These are phyloP conservation scores for Nematostella vectensis DNA, from an alignment of 92 coral and sea anemone genomes.

Conservation along the genomic window DNA sequence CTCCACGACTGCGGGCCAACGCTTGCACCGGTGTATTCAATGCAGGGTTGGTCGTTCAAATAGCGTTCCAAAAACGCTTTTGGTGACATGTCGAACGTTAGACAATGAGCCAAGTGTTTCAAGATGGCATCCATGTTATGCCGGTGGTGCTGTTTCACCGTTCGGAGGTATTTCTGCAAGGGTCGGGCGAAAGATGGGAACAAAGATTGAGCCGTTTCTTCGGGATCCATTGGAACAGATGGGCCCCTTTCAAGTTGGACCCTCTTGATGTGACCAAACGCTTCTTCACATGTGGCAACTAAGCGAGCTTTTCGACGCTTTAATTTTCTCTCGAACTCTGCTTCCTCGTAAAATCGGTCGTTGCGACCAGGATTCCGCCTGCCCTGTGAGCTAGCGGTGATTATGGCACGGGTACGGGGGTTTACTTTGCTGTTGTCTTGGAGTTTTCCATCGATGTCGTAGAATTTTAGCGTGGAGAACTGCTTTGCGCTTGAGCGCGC, in stretches of 20 bases:
- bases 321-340: constrained; percentile 75
- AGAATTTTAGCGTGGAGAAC: constrained; percentile 89
- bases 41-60: constrained; percentile 82
- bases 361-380: constrained; percentile 90
- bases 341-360: constrained; percentile 96
- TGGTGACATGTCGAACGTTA: constrained; percentile 94
- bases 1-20: constrained; percentile 79
- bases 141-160: constrained; percentile 95
- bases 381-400: constrained; percentile 85
- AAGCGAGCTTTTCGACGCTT: constrained; percentile 85
- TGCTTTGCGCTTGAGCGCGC: constrained; percentile 79
- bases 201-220: constrained; percentile 95
- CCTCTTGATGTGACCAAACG: constrained; percentile 87
- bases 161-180: constrained; percentile 88
- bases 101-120: constrained; percentile 93
- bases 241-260: constrained; percentile 91
- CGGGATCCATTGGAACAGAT: constrained; percentile 96
- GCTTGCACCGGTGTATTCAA: constrained; percentile 55
- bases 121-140: constrained; percentile 94
- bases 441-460: constrained; percentile 87
- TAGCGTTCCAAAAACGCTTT: constrained; percentile 96
- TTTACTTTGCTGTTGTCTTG: constrained; percentile 70
- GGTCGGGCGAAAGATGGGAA: constrained; percentile 99
- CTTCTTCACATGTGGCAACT: constrained; percentile 80
- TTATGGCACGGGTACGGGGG: constrained; percentile 85